Conservation (phyloP, 2,888 invertebrate genomes). For the Napeogenes inachia region DNA sequence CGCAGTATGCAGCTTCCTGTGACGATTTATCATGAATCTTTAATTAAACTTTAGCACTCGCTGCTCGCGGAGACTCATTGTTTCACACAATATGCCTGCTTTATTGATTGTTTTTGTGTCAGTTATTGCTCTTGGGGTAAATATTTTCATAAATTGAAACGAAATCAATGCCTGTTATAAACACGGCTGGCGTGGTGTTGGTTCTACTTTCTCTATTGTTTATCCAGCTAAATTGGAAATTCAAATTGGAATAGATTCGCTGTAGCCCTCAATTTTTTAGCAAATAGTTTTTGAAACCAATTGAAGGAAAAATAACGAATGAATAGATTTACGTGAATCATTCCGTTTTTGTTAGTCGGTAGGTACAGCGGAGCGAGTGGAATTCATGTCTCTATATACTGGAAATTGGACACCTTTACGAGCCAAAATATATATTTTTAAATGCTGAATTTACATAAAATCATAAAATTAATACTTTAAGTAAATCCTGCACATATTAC, state of each 20-base stretch:
- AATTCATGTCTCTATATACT: too few species aligned
- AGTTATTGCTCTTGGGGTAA: conserved; percentile 17
- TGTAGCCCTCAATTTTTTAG: conserved; percentile 11
- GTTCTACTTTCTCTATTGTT: conserved; percentile 18
- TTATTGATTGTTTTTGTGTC: conserved; percentile 30
- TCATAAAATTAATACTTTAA: too few species aligned
- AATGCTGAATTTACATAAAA: too few species aligned
- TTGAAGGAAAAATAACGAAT: conserved; percentile 14
- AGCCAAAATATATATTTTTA: too few species aligned
- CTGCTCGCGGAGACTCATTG: conserved; percentile 61
- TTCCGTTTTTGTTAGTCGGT: too few species aligned
- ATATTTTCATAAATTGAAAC: conserved; percentile 19
- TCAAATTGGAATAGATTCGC: conserved; percentile 16
- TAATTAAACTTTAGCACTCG: conserved; percentile 75
- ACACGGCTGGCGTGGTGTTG: conserved; percentile 13
- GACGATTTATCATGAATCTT: conserved; percentile 78
- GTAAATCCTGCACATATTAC: too few species aligned
- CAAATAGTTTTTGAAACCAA: conserved; percentile 18
- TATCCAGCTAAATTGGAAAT: conserved; percentile 19
- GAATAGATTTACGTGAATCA: conserved; percentile 7
- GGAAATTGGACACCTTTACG: too few species aligned
- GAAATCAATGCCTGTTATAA: conserved; percentile 12
- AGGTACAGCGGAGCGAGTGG: too few species aligned
- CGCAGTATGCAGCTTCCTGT: conserved; percentile 71
- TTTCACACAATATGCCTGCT: conserved; percentile 43